phyloP scores from a whole-genome alignment of 2,888 invertebrate species.

The Julus scanicus region DNA sequence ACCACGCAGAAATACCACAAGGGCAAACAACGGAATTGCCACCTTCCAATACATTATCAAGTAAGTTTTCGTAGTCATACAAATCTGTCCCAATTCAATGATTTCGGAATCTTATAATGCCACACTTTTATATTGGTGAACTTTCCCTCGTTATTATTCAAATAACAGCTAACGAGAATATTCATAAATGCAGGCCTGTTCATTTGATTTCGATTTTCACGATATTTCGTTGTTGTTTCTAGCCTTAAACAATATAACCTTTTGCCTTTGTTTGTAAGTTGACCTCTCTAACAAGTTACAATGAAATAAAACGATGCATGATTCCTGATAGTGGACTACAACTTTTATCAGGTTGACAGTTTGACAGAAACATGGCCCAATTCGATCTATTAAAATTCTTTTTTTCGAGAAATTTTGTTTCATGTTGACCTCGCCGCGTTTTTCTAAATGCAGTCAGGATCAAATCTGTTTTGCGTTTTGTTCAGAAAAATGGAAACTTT shows the following conservation, averaged over 20 bases:
- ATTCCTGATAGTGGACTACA: background rate
- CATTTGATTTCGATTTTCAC: too few species aligned
- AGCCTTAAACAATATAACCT: background rate
- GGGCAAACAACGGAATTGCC: background rate
- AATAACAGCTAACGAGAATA: too few species aligned
- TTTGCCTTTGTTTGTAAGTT: background rate
- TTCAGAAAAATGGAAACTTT: conserved; percentile 9
- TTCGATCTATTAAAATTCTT: background rate
- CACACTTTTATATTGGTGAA: too few species aligned
- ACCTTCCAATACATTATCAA: conserved; percentile 2
- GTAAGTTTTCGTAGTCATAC: background rate
- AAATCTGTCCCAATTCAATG: background rate
- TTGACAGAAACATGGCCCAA: conserved; percentile 19
- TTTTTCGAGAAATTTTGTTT: background rate
- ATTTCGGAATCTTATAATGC: background rate
- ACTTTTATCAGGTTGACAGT: conserved; percentile 18
- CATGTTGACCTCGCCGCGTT: background rate
- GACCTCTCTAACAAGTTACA: background rate
- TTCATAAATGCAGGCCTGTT: too few species aligned
- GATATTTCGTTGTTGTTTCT: background rate
- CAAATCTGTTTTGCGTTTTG: background rate
- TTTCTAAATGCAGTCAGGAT: background rate
- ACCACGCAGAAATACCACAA: conserved; percentile 31
- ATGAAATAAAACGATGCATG: background rate
- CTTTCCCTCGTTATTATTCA: too few species aligned